Base-by-base conservation (phyloP, 1,140 invertebrate species). In the Linepithema humile region DNA sequence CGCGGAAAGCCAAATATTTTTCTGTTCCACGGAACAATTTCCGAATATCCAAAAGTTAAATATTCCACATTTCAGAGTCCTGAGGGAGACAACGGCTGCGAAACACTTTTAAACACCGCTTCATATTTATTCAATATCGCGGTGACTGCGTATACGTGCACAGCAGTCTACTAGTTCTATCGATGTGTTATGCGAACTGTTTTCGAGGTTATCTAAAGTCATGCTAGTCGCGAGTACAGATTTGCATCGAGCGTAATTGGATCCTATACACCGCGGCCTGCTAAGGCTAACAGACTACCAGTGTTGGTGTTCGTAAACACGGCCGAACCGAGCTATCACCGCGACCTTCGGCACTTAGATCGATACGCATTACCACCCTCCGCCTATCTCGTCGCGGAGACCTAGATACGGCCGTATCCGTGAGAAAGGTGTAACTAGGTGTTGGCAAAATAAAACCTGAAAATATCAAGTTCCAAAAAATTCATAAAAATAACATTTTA, bases 191-290 rank as follows among this genome's bases (percentile, higher is more conserved):
- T 82, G 80, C 80, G 69, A 82, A 74, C 80, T 82, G 70, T 72
- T 72, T 82, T 82, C 80, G 67, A 74, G 67, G 55, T 43, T 74
- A 75, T 62, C 67, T 75, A 32, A 72, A 75, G 67, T 60, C 80
- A 62, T 75, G 69, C 80, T 75, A 45, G 55, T 75, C 67, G 53
- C 80, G 53, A 53, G 40, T 57, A 48, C 53, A 75, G 75, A 74
- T 82, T 72, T 82, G 70, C 70, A 82, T 74, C 70, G 40, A 62
- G 70, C 80, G 80, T 82, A 82, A 82, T 82, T 82, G 80, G 80
- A 82, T 72, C 80, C 69, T 59, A 73, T 82, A 74, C 69, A 75
- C 55, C 23, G 64, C 10, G 50, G 75, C 48, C 38, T 55, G 23
- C 75, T 80, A 80, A 60, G 69, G 55, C 80, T 43, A 82, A 60